Evolutionary conservation across 2,113 vertebrate species (phyloP).

Genomic region (Pangasianodon gigas): DNA sequence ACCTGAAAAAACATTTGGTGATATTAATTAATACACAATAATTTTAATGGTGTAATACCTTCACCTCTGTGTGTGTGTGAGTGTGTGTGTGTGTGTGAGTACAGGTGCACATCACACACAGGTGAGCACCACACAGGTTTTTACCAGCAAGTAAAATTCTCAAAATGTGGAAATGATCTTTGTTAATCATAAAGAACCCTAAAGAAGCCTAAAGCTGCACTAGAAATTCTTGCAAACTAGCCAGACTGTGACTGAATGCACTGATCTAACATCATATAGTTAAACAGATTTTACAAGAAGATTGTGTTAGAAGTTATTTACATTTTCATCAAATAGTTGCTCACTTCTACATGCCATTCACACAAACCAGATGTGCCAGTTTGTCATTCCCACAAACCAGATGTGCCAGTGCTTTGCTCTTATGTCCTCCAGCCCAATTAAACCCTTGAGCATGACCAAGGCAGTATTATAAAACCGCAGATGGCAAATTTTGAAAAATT

Average conservation of each 20-base stretch:
- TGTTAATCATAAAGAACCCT: background rate
- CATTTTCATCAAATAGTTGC: background rate
- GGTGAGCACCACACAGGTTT: background rate
- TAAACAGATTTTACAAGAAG: background rate
- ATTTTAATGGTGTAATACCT: background rate
- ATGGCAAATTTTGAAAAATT: background rate
- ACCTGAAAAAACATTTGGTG: too few relatives aligned
- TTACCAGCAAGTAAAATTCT: background rate
- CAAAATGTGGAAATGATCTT: background rate
- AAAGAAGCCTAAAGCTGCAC: background rate
- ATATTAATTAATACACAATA: background rate
- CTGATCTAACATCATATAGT: background rate
- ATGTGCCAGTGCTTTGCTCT: background rate
- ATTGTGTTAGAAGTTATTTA: background rate
- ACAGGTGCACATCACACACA: slow-evolving; percentile 1
- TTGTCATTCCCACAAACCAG: background rate
- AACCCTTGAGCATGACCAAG: background rate
- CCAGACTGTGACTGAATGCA: background rate
- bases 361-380: background rate
- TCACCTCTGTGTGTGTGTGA: background rate
- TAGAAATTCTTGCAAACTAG: background rate
- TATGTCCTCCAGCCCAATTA: too few relatives aligned
- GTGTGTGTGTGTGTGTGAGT: too few relatives aligned
- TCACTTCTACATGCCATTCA: background rate
- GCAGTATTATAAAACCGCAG: background rate